Evolutionary conservation across 2,797 vertebrate genomes (phyloP), one percentile per base, ranked within the genome.

Genomic region (Margarornis squamiger): DNA sequence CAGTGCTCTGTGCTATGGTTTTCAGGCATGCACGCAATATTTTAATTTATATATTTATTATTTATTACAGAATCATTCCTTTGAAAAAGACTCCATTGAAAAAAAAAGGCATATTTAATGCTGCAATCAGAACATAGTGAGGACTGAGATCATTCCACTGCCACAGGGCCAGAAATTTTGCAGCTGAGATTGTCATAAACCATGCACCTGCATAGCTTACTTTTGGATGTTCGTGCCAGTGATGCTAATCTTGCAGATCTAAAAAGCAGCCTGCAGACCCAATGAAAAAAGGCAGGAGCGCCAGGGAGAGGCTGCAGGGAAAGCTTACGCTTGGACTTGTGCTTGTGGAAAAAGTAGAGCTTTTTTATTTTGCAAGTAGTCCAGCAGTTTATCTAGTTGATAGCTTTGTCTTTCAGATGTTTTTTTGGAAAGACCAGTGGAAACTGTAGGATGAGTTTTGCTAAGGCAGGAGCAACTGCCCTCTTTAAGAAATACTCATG

Each of bases 1-100:
- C 54, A 34, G 32, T 49, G 32, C 46, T 90, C 55, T 79, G 51
- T 70, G 71, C 62, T 66, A 16, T 4, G 39, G 12, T 86, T 95
- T 95, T 81, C 55, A 82, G 59, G 32, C 71, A 21, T 8, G 32
- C 57, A 92, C 0, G 0, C 70, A 63, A 24, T 29, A 70, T 77
- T 95, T 93, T 86, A 88, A 79, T 84, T 67, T 26, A 84, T 85
- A 18, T 52, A 52, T 74, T 80, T 79, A 24, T 87, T 80, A 48
- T 73, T 93, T 89, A 72, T 67, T 68, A 54, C 16, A 18, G 22
- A 81, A 29, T 57, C 14, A 15, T 78, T 90, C 66, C 38, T 34
- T 48, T 76, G 63, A 77, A 94, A 92, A 90, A 88, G 17, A 41
- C 22, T 45, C n/a, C 5, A 14, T 34, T 65, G 30, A 39, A 23